phyloP scores from a whole-genome alignment of 37 sponge, comb jelly and placozoan genomes.

The Beroe ovata region DNA sequence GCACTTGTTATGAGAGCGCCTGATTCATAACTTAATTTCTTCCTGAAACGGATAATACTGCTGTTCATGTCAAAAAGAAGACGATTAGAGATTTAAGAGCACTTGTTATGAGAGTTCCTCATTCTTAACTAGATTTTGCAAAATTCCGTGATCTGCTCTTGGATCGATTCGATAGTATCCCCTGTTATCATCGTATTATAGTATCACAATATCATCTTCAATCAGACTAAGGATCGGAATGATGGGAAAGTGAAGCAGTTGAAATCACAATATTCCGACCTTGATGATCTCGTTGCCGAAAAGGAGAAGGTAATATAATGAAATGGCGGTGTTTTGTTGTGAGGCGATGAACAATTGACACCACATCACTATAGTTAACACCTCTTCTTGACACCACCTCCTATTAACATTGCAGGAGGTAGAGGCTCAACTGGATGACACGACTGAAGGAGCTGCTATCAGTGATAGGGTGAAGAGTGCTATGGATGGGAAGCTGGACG shows the following conservation, averaged over 20 bases:
- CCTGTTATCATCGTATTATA: too few species aligned
- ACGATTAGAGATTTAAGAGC: too few species aligned
- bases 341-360: not conserved
- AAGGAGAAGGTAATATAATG: conserved; percentile 32
- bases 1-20: too few species aligned
- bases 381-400: not conserved
- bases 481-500: not conserved
- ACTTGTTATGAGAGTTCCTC: too few species aligned
- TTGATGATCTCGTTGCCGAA: not conserved
- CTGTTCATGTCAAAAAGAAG: too few species aligned
- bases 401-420: not conserved
- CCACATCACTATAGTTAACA: not conserved
- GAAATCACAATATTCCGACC: not conserved
- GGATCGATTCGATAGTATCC: too few species aligned
- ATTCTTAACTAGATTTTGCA: too few species aligned
- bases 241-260: not conserved
- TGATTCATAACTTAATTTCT: too few species aligned
- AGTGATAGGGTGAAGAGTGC: conserved; percentile 17
- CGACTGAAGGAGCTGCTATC: not conserved
- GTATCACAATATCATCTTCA: not conserved
- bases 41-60: too few species aligned
- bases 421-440: not conserved
- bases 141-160: too few species aligned
- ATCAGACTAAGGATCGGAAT: not conserved
- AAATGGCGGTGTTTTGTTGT: too few species aligned